These are phyloP conservation scores for Amphiprion clarkii DNA, from an alignment of 2,797 vertebrate species.

Conservation along the genomic window DNA sequence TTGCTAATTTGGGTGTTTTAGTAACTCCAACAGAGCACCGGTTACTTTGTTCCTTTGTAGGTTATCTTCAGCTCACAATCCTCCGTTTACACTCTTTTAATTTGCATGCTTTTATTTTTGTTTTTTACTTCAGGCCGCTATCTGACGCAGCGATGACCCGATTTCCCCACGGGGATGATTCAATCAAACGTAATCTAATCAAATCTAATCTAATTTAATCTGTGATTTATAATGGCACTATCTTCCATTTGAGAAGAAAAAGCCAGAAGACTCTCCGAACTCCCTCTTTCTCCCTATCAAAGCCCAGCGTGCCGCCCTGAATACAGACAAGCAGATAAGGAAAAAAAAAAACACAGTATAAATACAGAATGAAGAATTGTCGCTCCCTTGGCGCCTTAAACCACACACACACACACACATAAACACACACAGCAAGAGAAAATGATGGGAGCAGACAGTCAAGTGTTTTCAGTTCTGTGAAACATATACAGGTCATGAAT, in stretches of 20 bases:
- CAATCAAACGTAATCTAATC: conserved; percentile 68
- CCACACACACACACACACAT: conserved; percentile 44
- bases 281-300: conserved; percentile 49
- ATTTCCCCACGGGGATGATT: conserved; percentile 62
- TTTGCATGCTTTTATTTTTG: conserved; percentile 43
- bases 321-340: conserved; percentile 54
- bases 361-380: conserved; percentile 65
- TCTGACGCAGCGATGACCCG: conserved; percentile 54
- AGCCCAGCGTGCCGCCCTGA: conserved; percentile 49
- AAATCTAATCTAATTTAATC: conserved; percentile 64
- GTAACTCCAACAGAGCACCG: neutral
- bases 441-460: conserved; percentile 71
- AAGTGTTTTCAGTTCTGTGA: conserved; percentile 72
- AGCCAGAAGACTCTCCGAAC: conserved; percentile 45
- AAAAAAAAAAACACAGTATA: conserved; percentile 25
- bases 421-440: conserved; percentile 35
- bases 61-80: conserved; percentile 24
- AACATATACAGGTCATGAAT: conserved; percentile 76
- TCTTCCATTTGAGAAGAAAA: conserved; percentile 52
- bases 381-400: conserved; percentile 38
- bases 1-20: neutral
- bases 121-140: conserved; percentile 41
- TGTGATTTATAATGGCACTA: conserved; percentile 58
- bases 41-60: neutral
- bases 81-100: conserved; percentile 31